Base-by-base conservation (phyloP, 2,888 invertebrate species). In the Amaurobius ferox region DNA sequence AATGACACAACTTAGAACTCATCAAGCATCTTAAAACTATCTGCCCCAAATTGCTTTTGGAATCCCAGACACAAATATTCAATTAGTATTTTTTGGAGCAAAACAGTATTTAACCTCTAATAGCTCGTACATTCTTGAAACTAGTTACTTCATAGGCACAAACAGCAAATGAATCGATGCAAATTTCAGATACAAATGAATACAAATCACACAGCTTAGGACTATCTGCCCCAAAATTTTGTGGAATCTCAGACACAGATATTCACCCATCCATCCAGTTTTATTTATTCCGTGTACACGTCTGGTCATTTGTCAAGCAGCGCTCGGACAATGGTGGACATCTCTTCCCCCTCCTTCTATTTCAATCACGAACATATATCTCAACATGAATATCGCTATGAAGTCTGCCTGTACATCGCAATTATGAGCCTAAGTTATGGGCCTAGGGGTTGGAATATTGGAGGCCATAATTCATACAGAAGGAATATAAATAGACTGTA, bases 361-460 rank as follows among this genome's bases (percentile, higher is more conserved):
- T 77, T 77, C 83, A 83, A 83, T 83, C 83, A 76, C 71, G 83
- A 71, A 83, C 77, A 77, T 83, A 83, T 77, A 66, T 64, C 66
- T 55, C 62, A 64, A 81, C 81, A 81, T 76, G 81, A 80, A 74
- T 76, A 70, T 55, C 68, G 76, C 70, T 79, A 73, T 61, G 72
- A 16, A 61, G 72, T 32, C 72, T 35, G 72, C 55, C 72, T 19
- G 61, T 55, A 73, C 61, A 55, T 30, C 61, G 61, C 55, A 73
- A 73, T 73, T 61, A 73, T 48, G 48, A 30, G 23, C 30, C 23
- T 77, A 77, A 83, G 72, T 83, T 83, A 83, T 71, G 83, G 48
- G 66, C 32, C 44, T 16, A 16, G 19, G 44, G 44, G 39, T 28
- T 39, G 66, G 83, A 64, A 77, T 83, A 83, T 83, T 83, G 71